These are phyloP conservation scores for Athripsodes cinereus DNA, from an alignment of 2,888 invertebrate genomes.

Conservation along the genomic window DNA sequence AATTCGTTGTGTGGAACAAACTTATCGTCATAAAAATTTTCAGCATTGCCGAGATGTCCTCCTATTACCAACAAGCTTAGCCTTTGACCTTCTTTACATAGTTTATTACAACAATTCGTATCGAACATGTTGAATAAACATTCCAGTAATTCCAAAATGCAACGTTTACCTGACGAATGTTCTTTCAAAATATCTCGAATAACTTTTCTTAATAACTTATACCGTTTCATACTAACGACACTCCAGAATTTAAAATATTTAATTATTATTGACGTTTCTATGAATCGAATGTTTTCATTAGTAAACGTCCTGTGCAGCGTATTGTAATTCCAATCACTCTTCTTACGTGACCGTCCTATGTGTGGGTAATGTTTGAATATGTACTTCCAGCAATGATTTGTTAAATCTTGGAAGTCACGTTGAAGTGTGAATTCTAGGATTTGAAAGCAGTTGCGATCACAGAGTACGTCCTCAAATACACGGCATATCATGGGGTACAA, in stretches of 20 bases:
- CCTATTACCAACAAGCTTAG: conserved; percentile 9
- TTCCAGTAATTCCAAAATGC: not conserved
- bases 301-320: not conserved
- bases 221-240: conserved; percentile 1
- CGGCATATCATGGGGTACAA: not conserved
- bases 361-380: conserved; percentile 1
- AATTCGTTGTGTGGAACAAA: conserved; percentile 7
- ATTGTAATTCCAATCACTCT: conserved; percentile 6
- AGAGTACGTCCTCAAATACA: not conserved
- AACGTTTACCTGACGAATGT: not conserved
- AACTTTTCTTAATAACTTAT: not conserved
- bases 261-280: conserved; percentile 2
- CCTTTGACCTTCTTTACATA: not conserved
- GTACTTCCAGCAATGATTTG: not conserved
- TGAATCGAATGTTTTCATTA: not conserved
- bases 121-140: not conserved
- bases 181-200: not conserved
- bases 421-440: conserved; percentile 4
- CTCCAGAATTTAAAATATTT: conserved; percentile 12
- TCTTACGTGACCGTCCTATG: not conserved
- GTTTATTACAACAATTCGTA: not conserved
- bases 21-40: not conserved
- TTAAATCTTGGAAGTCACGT: conserved; percentile 4
- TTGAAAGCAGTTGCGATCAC: conserved; percentile 6
- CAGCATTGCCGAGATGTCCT: conserved; percentile 1